Evolutionary conservation across 2,888 invertebrate species (phyloP), one percentile per base, ranked within the genome.

Genomic region (Lamellibrachia satsuma): DNA sequence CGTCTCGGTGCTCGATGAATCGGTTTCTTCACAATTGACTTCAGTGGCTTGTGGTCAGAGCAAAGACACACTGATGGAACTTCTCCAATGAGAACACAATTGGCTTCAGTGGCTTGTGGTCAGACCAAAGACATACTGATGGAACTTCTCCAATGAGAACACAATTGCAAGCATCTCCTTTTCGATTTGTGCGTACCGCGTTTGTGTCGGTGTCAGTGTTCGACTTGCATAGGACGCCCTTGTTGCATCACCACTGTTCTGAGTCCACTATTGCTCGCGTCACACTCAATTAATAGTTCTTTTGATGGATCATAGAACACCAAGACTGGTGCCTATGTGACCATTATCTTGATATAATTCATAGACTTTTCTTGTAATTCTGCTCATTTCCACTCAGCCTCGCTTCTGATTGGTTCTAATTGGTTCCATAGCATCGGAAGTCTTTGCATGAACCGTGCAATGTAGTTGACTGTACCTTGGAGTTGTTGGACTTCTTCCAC

Each of bases 41-140:
- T 11, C 52, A 92, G 52, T 22, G 90, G 92, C 52, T 60, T 92
- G 75, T 92, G 92, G 75, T 92, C 92, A 75, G 92, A 22, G 22
- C 75, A 22, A 39, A 39, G 39, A 39, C 39, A 39, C 1, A 39
- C 39, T 39, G 39, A 39, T 39, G 39, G 39, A 39, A 39, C 39
- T 39, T 39, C 39, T 39, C 39, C 39, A 39, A 39, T 39, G 39
- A 39, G 39, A n/a, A n/a, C 39, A 92, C 75, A 8, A 39, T 60
- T 9, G 75, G 11, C 15, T 90, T 22, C 39, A 22, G 22, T 7
- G 55, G n/a, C n/a, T n/a, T n/a, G n/a, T n/a, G n/a, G n/a, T n/a
- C n/a, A n/a, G n/a, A n/a, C n/a, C 92, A 92, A n/a, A 90, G 51
- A 11, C 11, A 39, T 92, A 92, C 15, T 92, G 57, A n/a, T 52